phyloP scores from a whole-genome alignment of 53 echinoderm and acorn worm species.

The Astropecten irregularis region DNA sequence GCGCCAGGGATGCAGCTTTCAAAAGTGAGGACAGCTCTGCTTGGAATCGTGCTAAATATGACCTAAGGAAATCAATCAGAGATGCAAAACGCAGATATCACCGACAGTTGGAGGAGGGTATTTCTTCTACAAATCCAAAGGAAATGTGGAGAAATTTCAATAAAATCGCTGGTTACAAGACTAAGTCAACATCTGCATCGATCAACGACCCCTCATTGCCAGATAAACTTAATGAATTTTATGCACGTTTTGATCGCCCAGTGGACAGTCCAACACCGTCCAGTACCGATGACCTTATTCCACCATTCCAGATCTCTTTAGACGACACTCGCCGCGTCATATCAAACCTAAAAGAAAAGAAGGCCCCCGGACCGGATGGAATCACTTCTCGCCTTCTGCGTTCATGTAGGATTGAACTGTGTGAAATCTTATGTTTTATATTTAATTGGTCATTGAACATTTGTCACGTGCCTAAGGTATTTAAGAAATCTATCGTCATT shows the following conservation, averaged over 20 bases:
- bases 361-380: conserved; percentile 24
- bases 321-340: not conserved
- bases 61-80: not conserved
- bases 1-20: not conserved
- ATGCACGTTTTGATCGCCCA: not conserved
- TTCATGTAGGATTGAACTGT: conserved; percentile 4
- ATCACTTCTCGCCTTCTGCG: not conserved
- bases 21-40: not conserved
- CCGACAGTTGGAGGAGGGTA: not conserved
- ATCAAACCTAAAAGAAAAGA: not conserved
- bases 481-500: not conserved
- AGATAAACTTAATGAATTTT: not conserved
- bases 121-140: not conserved
- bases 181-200: not conserved
- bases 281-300: not conserved
- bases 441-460: conserved; percentile 17
- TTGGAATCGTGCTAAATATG: conserved; percentile 3
- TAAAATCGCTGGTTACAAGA: not conserved
- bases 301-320: not conserved
- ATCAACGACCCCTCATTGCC: not conserved
- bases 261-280: not conserved
- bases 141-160: not conserved
- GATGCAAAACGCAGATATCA: not conserved
- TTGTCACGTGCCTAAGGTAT: not conserved
- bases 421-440: not conserved